Conservation (phyloP, 2,888 invertebrate species). For the Phytoseiulus persimilis region DNA sequence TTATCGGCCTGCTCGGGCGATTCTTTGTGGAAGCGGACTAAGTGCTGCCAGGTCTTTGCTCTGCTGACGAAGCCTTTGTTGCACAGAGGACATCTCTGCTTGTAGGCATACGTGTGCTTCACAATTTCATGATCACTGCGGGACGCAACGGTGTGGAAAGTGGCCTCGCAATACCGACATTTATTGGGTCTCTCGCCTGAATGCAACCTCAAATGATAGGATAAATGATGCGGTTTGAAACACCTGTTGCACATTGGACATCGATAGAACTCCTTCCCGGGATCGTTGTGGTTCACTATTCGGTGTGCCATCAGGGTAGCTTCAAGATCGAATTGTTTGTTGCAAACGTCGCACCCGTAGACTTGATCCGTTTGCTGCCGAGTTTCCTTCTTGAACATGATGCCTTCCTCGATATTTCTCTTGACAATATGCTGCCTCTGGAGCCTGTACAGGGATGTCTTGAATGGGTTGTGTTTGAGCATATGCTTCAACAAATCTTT, state of each 20-base stretch:
- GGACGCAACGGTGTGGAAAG: constrained; percentile 24
- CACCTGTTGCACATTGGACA: constrained; percentile 12
- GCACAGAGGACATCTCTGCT: constrained; percentile 15
- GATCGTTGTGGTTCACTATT: constrained; percentile 24
- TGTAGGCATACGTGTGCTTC: constrained; percentile 14
- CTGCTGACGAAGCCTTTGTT: constrained; percentile 29
- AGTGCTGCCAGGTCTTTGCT: constrained; percentile 22
- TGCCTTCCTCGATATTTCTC: constrained; percentile 23
- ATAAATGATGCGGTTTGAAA: constrained; percentile 24
- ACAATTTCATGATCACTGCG: constrained; percentile 29
- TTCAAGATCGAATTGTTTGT: constrained; percentile 32
- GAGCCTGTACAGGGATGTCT: constrained; percentile 23
- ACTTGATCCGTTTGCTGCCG: constrained; percentile 19
- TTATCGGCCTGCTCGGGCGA: constrained; percentile 5
- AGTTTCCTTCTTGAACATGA: background rate
- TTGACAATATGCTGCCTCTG: constrained; percentile 26
- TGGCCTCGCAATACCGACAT: constrained; percentile 24
- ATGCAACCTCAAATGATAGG: constrained; percentile 32
- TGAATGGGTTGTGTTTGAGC: constrained; percentile 35
- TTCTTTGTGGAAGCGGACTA: constrained; percentile 18
- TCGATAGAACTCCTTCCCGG: constrained; percentile 31
- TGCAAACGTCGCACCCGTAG: constrained; percentile 19
- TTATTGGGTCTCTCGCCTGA: constrained; percentile 21
- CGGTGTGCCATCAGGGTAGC: constrained; percentile 33
- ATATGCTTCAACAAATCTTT: constrained; percentile 29